Base-by-base conservation (phyloP, 2,113 vertebrate genomes). In the Albula glossodonta region DNA sequence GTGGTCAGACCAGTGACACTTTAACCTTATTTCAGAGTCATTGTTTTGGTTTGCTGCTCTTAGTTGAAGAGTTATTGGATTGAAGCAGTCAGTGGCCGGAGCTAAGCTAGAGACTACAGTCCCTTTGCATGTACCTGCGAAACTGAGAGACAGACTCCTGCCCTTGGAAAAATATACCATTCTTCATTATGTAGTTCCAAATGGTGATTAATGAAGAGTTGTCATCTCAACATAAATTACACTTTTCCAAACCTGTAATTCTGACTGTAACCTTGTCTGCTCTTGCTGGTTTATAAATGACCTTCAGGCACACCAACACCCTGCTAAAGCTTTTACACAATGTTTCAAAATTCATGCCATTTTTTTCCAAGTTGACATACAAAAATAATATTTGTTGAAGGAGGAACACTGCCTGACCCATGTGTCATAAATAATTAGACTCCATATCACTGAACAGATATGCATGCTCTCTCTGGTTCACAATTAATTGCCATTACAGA, bases 351-450 rank as follows among this genome's bases (percentile, higher is more conserved):
- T 82, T 60, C 82, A 82, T 93, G 92, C 92, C 93, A 93, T 92
- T 94, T 92, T 93, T 90, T 90, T 90, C 84, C 81, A 5, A 86
- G 88, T 90, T 94, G 93, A 94, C 93, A 92, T 93, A 92, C 90
- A 87, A 88, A 83, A 91, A 88, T 88, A 13, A 83, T 89, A 83
- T 89, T 8, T n/a, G 83, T 85, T 87, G 87, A 91, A 93, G 92
- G 84, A 78, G 85, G 51, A 82, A 13, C 86, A 53, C 56, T 25
- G 88, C 85, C 87, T 86, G 87, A 89, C 87, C 90, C 84, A 85
- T 85, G 89, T 88, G 94, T 93, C 93, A 93, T 94, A 93, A 95
- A 94, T 94, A 94, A 92, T 86, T 88, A 78, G 82, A 60, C 51
- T 57, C 78, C 80, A 17, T 82, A 83, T 85, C 83, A 63, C 51